phyloP scores from a whole-genome alignment of 2,113 vertebrate species.

The Apteryx owenii region DNA sequence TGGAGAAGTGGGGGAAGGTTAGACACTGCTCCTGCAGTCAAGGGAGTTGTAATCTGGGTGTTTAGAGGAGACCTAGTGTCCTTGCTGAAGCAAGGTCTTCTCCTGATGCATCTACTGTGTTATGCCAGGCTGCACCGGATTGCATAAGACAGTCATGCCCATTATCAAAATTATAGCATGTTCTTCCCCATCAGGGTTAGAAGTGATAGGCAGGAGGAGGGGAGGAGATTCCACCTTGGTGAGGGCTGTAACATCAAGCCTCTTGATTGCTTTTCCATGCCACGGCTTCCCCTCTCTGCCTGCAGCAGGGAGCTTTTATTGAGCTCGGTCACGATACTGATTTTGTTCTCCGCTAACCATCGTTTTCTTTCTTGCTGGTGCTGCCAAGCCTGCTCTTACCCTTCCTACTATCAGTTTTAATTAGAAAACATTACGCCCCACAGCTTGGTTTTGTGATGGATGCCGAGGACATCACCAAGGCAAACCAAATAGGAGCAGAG shows the following conservation, averaged over 20 bases:
- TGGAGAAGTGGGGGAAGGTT: not conserved
- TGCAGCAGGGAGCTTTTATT: not conserved
- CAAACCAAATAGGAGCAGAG: not conserved
- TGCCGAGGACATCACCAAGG: conserved; percentile 8
- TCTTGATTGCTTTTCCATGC: not conserved
- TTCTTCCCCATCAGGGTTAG: not conserved
- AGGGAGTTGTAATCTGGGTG: not conserved
- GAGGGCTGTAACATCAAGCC: not conserved
- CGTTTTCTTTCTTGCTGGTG: not conserved
- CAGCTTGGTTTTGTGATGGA: not conserved
- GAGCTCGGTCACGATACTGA: not conserved
- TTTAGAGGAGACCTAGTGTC: accelerated
- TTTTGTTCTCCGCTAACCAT: not conserved
- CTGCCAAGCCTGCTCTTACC: not conserved
- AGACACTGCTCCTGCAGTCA: not conserved
- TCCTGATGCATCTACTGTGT: accelerated
- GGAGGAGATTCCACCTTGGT: not conserved
- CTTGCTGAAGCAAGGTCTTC: not conserved
- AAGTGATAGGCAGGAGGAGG: not conserved
- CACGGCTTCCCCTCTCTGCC: not conserved
- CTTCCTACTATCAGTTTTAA: not conserved
- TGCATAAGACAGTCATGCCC: not conserved
- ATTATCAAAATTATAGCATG: not conserved
- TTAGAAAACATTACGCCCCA: not conserved
- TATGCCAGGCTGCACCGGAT: not conserved